A percentile compares a stretch with the other conserved stretches of the same genome.
phyloP scores from a whole-genome alignment of 2,113 vertebrate genomes.

The Urocynchramus pylzowi region DNA sequence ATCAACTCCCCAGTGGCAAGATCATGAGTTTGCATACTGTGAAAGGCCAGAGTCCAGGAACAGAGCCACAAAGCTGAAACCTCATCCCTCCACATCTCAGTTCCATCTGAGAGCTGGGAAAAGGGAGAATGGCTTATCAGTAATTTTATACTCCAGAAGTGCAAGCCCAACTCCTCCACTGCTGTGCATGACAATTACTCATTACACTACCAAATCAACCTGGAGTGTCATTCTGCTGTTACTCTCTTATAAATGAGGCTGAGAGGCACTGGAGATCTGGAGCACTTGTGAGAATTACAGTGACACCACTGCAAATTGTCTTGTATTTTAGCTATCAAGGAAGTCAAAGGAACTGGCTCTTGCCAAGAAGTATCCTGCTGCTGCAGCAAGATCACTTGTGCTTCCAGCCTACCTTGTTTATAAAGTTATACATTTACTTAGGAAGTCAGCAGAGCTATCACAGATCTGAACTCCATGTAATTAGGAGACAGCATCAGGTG shows the following conservation, averaged over 20 bases:
- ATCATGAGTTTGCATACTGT: neutral
- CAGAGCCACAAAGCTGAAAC: neutral
- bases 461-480: neutral
- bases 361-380: constrained; percentile 10
- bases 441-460: constrained; percentile 13
- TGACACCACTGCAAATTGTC: neutral
- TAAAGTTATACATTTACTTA: constrained; percentile 49
- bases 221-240: neutral
- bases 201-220: neutral
- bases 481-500: constrained; percentile 5
- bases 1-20: neutral
- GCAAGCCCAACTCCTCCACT: neutral
- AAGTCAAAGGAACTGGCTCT: neutral
- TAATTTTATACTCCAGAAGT: constrained; percentile 21
- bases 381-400: neutral
- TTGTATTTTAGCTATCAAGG: neutral
- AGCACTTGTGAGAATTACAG: neutral
- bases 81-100: neutral
- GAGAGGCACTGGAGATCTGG: neutral
- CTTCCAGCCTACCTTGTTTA: constrained; percentile 6
- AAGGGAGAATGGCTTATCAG: constrained; percentile 6
- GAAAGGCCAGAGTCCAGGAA: neutral
- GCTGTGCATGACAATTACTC: neutral
- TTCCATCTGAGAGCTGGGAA: constrained; percentile 11
- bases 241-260: neutral